Evolutionary conservation across 2,113 vertebrate genomes (phyloP), one percentile per base, ranked within the genome.

Genomic region (Condylura cristata): DNA sequence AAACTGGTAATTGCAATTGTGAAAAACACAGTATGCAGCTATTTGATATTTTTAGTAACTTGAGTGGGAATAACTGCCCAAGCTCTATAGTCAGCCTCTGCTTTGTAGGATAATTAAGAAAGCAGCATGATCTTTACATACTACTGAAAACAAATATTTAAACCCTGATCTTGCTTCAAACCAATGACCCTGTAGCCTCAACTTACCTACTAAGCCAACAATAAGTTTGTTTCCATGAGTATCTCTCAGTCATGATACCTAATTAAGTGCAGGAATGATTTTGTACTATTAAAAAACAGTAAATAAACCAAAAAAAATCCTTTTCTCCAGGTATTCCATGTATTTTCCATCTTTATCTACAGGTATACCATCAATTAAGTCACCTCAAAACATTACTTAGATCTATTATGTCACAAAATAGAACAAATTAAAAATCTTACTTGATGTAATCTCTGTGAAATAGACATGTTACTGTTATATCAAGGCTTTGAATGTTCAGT

Each of bases 121-220:
- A 78, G 12, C 39, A 92, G 6, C 22, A 74, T 37, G 18, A 63
- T 81, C 79, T 92, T 78, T 72, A 66, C 32, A 58, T 91, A 61
- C 14, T 6, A 48, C 3, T 26, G 16, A 85, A 28, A 2, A 90
- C 26, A 26, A 66, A 18, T 44, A 32, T 61, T 13, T 90, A 24
- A 86, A 70, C 6, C 28, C 9, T 58, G 37, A 84, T 87, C 93
- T 96, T 66, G 30, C 30, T 86, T 86, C 34, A 80, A 60, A 80
- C 63, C 11, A 72, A 4, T 53, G 39, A 68, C 68, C 58, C 11
- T 39, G 8, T 39, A 83, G 41, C 1, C 8, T 83, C 32, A 72
- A 56, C 75, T 86, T 95, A 32, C 18, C 30, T 26, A 18, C 28
- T 10, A 28, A 26, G 8, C 46, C 8, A 76, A 74, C 1, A 87